A percentile compares a stretch with the other conserved stretches of the same genome.
Conservation (phyloP, 1,140 invertebrate genomes). For the Capitella teleta region DNA sequence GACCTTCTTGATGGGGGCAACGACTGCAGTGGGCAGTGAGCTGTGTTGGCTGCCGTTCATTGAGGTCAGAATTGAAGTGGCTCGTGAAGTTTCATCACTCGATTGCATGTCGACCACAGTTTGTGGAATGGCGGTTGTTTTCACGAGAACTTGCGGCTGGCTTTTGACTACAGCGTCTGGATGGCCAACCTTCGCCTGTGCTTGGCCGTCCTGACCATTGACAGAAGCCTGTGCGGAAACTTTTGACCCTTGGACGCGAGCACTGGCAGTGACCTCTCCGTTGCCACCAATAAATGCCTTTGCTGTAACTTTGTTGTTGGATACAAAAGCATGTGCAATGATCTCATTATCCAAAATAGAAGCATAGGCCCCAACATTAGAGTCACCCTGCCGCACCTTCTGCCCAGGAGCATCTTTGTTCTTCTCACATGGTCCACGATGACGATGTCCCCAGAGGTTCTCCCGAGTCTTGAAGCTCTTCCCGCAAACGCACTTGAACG, state of each 20-base stretch:
- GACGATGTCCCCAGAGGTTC: constrained; percentile 13
- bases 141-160: not conserved
- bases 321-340: not conserved
- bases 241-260: not conserved
- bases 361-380: not conserved
- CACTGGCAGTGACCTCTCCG: constrained; percentile 3
- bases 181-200: not conserved
- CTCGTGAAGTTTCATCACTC: not conserved
- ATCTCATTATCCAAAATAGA: not conserved
- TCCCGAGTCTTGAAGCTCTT: constrained; percentile 13
- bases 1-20: not conserved
- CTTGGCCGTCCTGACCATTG: not conserved
- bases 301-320: not conserved
- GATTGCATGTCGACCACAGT: not conserved
- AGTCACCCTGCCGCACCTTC: not conserved
- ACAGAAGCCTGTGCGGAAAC: not conserved
- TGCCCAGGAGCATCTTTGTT: not conserved
- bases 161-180: not conserved
- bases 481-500: constrained; percentile 12
- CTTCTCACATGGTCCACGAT: constrained; percentile 1
- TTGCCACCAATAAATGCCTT: constrained; percentile 1
- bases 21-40: not conserved
- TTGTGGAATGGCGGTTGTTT: too few relatives aligned
- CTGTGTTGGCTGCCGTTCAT: not conserved
- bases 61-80: not conserved